These are phyloP conservation scores for Drosophila falleni DNA, from an alignment of 2,888 invertebrate genomes.

Conservation along the genomic window DNA sequence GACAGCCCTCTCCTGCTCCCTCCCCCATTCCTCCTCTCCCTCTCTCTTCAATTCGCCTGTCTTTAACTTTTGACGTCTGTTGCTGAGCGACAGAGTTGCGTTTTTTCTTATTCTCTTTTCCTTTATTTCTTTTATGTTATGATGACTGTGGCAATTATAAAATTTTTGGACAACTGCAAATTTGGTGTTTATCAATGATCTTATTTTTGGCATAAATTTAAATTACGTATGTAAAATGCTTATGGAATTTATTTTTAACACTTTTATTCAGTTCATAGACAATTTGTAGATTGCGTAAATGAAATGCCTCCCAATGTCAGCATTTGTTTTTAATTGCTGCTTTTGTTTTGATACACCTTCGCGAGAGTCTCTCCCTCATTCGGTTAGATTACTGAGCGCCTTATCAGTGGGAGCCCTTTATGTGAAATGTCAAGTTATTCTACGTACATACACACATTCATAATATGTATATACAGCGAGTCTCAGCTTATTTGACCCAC, in stretches of 20 bases:
- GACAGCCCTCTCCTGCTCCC: slow-evolving; percentile 11
- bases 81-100: slow-evolving; percentile 39
- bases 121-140: neutral
- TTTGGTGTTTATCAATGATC: slow-evolving; percentile 8
- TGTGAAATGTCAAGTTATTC: slow-evolving; percentile 18
- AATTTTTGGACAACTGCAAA: slow-evolving; percentile 6
- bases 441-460: neutral
- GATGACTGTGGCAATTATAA: slow-evolving; percentile 23
- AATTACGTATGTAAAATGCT: neutral
- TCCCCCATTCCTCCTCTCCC: slow-evolving; percentile 7
- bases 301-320: slow-evolving; percentile 35
- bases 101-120: neutral
- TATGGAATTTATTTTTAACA: slow-evolving; percentile 30
- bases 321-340: slow-evolving; percentile 72
- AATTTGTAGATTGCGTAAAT: slow-evolving; percentile 56
- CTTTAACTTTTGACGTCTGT: slow-evolving; percentile 39
- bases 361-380: slow-evolving; percentile 22
- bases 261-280: slow-evolving; percentile 36
- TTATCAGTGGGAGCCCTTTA: slow-evolving; percentile 60
- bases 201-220: slow-evolving; percentile 1
- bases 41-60: slow-evolving; percentile 1
- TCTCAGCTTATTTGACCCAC: too few relatives aligned
- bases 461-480: neutral
- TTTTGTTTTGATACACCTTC: slow-evolving; percentile 77
- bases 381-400: slow-evolving; percentile 30